These are phyloP conservation scores for Marcusenius ussheri DNA, from an alignment of 2,113 vertebrate genomes.

Conservation along the genomic window DNA sequence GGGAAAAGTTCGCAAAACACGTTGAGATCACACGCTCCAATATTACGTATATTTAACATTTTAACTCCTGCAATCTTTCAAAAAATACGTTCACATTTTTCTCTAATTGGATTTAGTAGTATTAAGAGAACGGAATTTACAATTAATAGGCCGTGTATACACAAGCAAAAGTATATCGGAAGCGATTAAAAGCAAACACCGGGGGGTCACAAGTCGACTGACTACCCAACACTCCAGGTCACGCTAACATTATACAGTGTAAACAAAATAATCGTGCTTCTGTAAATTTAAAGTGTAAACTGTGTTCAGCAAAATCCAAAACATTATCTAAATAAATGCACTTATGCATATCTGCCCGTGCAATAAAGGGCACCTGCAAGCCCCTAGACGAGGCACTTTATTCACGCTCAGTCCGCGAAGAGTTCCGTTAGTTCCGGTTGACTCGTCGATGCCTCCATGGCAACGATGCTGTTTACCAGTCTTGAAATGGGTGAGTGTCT, in stretches of 20 bases:
- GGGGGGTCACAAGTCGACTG: not conserved
- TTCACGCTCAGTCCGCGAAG: not conserved
- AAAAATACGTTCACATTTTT: not conserved
- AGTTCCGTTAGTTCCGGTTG: slow-evolving; percentile 29
- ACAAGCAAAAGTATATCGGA: not conserved
- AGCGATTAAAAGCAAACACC: not conserved
- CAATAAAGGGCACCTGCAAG: not conserved
- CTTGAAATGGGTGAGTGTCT: slow-evolving; percentile 11
- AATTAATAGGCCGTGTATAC: not conserved
- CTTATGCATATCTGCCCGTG: not conserved
- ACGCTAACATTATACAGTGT: not conserved
- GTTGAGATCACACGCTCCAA: not conserved
- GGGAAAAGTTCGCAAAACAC: not conserved
- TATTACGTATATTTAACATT: too few relatives aligned
- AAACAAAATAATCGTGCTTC: not conserved
- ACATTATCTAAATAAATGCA: not conserved
- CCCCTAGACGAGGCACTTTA: not conserved
- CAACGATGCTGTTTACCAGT: slow-evolving; percentile 19
- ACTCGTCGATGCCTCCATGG: slow-evolving; percentile 43
- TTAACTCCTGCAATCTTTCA: not conserved
- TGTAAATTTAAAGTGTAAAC: not conserved
- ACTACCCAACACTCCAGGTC: not conserved
- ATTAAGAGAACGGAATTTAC: not conserved
- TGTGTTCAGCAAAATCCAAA: not conserved
- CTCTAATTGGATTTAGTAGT: not conserved